Evolutionary conservation across 1,140 invertebrate species (phyloP), one percentile per base, ranked within the genome.

Genomic region (Pseudomyrmex dendroicus): DNA sequence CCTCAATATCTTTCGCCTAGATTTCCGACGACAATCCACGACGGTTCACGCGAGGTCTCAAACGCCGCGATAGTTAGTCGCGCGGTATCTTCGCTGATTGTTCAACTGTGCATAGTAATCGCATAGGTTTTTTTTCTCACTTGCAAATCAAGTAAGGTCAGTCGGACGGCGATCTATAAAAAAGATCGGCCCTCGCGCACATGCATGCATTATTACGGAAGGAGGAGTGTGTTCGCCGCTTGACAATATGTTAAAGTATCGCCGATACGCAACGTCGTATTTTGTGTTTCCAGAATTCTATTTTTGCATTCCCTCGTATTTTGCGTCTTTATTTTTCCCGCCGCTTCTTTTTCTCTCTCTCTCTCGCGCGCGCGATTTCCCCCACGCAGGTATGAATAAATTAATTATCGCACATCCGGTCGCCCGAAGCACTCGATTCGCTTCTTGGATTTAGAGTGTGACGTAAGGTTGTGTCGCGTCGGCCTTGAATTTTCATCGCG

Each of bases 401-500:
- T 84, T 63, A 68, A 72, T 66, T 52, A 35, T 35, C 35, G 35
- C 35, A 4, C 46, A 46, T 61, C 46, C 35, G 22, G 59, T 74
- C 22, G 4, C 22, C 52, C 57, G 46, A 82, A 59, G 50, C 35
- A 48, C 44, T 35, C 35, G 66, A 84, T 74, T 59, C 20, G 44
- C 25, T n/a, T 64, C 35, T 66, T 46, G 12, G 61, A 74, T 82
- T 54, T 73, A 73, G 59, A 62, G 50, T 74, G 48, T 92, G 90
- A 92, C 84, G 90, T 89, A 92, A 91, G 88, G 56, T 84, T 50
- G 72, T 88, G 86, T 73, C 68, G 73, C 73, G 66, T 20, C 82
- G 70, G 84, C 91, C 91, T 92, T 92, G 91, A 86, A 91, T 91
- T 89, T 89, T 91, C 87, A 90, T 91, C 89, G 87, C 89, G 90